Evolutionary conservation across 2,888 invertebrate genomes (phyloP), one percentile per base, ranked within the genome.

Genomic region (Aplocera efformata): DNA sequence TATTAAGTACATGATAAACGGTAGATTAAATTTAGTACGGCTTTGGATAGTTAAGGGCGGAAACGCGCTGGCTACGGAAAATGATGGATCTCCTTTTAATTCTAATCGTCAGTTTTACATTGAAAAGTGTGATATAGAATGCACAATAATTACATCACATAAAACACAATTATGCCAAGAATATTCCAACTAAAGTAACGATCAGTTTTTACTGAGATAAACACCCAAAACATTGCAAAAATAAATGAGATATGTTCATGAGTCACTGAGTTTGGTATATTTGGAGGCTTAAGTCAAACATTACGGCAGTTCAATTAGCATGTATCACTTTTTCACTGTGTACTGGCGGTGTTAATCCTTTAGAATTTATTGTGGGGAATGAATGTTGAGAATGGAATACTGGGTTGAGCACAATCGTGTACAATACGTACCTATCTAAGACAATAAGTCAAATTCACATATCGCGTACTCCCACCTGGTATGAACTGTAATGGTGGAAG

Each of bases 361-460:
- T 65, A 60, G 66, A 67, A 64, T 65, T 60, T 63, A 58, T 53
- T 59, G 61, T 63, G 60, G 59, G 53, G 64, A 55, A 59, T 57
- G 54, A 56, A 65, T 68, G 61, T 54, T 56, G 51, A 45, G 55
- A 53, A 52, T 58, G 66, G 59, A 80, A 83, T 83, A 74, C 86
- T 85, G 85, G 88, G 84, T 82, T 60, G 77, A 81, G 74, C 77
- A 80, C 76, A 79, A 72, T 74, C 60, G 67, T 80, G 76, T 81
- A 81, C 66, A 79, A 79, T 74, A 66, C 38, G 60, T 60, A 68
- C 67, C 56, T 66, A 67, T 71, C 58, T 82, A 81, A 74, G 81
- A 79, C 81, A 79, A 79, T 83, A 83, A 79, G 81, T 82, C 74
- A 72, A 71, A 72, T 71, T 72, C 69, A 85, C 86, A 86, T 84